Percentiles rank a stretch among this genome's conserved stretches.
These are phyloP conservation scores for Theristicus caerulescens DNA, from an alignment of 2,113 vertebrate species.

Conservation along the genomic window DNA sequence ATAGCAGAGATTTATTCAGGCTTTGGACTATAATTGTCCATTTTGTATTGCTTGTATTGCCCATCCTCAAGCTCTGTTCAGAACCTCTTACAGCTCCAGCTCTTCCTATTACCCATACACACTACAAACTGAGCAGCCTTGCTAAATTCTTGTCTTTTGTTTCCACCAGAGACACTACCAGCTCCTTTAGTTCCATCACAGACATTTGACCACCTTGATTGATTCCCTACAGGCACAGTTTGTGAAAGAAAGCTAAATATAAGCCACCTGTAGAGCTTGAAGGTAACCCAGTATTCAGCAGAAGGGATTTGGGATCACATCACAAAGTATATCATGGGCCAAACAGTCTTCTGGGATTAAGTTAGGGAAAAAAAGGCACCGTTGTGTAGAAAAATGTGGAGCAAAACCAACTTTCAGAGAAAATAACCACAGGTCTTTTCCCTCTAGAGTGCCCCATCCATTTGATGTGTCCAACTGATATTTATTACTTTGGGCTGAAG, in stretches of 20 bases:
- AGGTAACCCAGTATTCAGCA: not conserved
- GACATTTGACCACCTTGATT: not conserved
- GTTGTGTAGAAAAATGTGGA: not conserved
- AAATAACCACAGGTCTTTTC: not conserved
- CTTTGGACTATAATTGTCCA: not conserved
- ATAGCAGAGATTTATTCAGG: not conserved
- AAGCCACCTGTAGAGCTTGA: not conserved
- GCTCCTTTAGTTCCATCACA: not conserved
- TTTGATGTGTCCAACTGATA: not conserved
- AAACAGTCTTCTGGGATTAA: not conserved
- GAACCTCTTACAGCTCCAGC: not conserved
- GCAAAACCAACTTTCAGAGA: not conserved
- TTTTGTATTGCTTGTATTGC: too few relatives aligned
- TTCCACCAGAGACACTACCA: not conserved
- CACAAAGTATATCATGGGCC: not conserved
- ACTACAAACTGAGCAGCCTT: not conserved
- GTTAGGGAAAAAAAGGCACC: not conserved
- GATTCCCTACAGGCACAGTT: not conserved
- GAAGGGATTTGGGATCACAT: not conserved
- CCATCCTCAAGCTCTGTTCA: not conserved
- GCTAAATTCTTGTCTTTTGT: not conserved
- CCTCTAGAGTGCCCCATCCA: not conserved
- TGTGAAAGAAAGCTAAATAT: not conserved
- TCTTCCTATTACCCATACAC: not conserved
- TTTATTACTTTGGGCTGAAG: not conserved